Percentiles rank a stretch among this genome's conserved stretches.
phyloP scores from a whole-genome alignment of 2,888 invertebrate genomes.

The Rapana venosa region DNA sequence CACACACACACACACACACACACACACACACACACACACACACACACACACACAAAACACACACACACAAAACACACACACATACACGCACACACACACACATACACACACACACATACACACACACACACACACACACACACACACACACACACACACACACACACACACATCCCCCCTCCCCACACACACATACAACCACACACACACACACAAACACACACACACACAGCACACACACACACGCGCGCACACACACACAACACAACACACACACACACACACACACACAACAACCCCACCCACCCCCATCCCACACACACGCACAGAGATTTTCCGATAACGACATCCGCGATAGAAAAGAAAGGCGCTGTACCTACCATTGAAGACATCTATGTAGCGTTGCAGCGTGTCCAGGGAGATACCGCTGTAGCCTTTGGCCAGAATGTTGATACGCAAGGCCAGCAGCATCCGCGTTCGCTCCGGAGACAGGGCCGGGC shows the following conservation, averaged over 20 bases:
- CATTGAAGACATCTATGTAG: slow-evolving; percentile 84
- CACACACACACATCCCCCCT: too few relatives aligned
- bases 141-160: too few relatives aligned
- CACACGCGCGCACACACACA: too few relatives aligned
- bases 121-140: too few relatives aligned
- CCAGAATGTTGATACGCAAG: slow-evolving; percentile 83
- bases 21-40: too few relatives aligned
- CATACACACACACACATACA: too few relatives aligned
- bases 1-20: too few relatives aligned
- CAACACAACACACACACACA: too few relatives aligned
- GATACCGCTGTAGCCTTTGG: slow-evolving; percentile 85
- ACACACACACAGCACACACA: neutral
- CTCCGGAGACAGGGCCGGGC: slow-evolving; percentile 82
- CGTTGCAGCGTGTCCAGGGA: slow-evolving; percentile 82
- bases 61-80: neutral
- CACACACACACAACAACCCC: too few relatives aligned
- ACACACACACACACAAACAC: neutral
- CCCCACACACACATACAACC: too few relatives aligned
- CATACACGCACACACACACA: neutral
- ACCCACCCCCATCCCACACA: too few relatives aligned
- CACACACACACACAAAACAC: neutral
- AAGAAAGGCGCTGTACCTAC: slow-evolving; percentile 74
- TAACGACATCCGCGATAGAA: neutral
- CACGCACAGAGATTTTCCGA: too few relatives aligned
- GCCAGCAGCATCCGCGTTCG: slow-evolving; percentile 84